phyloP scores from a whole-genome alignment of 2,888 invertebrate species.

The Periphyllus acericola region DNA sequence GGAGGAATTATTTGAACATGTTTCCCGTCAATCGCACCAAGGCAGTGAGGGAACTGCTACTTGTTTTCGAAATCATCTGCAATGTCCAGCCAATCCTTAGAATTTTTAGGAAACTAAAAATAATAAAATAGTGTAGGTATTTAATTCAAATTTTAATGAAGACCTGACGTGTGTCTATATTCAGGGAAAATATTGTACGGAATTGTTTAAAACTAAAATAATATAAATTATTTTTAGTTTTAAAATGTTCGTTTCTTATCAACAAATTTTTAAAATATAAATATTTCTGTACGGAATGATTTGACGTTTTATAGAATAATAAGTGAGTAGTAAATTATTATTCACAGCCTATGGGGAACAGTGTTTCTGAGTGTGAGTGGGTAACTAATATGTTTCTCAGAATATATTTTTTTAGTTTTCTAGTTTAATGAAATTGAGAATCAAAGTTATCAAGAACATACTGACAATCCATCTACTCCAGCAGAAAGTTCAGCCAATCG shows the following conservation, averaged over 20 bases:
- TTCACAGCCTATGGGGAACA: background rate
- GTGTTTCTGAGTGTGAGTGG: background rate
- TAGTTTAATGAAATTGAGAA: constrained; percentile 1
- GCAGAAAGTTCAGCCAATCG: background rate
- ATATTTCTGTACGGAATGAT: constrained; percentile 1
- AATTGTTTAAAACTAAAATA: background rate
- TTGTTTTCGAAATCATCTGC: constrained; percentile 63
- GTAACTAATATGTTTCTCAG: constrained; percentile 3
- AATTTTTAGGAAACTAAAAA: constrained; percentile 63
- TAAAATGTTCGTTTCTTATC: constrained; percentile 1
- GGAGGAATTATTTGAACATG: constrained; percentile 65
- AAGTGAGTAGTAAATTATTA: background rate
- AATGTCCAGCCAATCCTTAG: constrained; percentile 63
- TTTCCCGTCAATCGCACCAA: constrained; percentile 65
- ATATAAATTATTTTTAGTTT: background rate
- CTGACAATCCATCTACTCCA: too few species aligned
- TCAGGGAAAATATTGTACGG: background rate
- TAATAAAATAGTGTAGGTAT: background rate
- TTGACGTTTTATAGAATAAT: background rate
- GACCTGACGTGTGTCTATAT: background rate
- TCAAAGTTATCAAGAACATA: too few species aligned
- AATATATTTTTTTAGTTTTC: background rate
- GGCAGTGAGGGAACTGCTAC: too few species aligned
- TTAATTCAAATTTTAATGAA: background rate
- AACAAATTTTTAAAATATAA: constrained; percentile 7